A percentile compares a stretch with the other conserved stretches of the same genome.
These are phyloP conservation scores for Rhea americana DNA, from an alignment of 2,113 vertebrate species.

Conservation along the genomic window DNA sequence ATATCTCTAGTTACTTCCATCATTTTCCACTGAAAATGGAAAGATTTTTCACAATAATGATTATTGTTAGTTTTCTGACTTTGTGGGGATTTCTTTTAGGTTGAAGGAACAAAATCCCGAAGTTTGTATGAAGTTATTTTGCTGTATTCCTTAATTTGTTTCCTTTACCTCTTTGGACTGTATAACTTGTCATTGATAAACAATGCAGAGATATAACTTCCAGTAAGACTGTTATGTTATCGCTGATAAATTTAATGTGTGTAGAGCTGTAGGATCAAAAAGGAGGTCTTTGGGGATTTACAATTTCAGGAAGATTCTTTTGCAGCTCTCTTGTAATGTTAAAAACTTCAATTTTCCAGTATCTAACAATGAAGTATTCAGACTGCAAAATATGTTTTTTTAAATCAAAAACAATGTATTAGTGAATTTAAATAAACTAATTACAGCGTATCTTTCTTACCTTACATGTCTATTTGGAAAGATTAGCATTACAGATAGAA, in stretches of 20 bases:
- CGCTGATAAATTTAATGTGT: conserved; percentile 22
- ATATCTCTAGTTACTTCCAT: neutral
- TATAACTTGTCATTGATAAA: neutral
- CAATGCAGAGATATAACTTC: neutral
- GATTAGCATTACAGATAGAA: conserved; percentile 58
- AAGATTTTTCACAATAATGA: neutral
- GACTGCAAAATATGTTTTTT: conserved; percentile 23
- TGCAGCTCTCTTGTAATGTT: neutral
- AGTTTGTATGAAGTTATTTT: neutral
- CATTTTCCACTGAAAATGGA: neutral
- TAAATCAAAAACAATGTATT: conserved; percentile 35
- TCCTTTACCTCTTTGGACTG: neutral
- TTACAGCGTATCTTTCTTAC: conserved; percentile 19
- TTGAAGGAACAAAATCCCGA: neutral
- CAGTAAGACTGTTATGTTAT: neutral
- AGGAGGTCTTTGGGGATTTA: neutral
- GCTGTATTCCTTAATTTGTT: neutral
- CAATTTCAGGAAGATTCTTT: neutral
- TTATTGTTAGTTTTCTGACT: neutral
- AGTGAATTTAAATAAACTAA: conserved; percentile 66
- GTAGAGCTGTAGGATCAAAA: conserved; percentile 25
- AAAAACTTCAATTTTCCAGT: conserved; percentile 25
- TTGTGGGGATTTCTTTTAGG: neutral
- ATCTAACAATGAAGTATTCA: neutral
- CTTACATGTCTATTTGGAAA: neutral